phyloP scores from a whole-genome alignment of 1,140 invertebrate species.

The Eriosoma lanigerum region DNA sequence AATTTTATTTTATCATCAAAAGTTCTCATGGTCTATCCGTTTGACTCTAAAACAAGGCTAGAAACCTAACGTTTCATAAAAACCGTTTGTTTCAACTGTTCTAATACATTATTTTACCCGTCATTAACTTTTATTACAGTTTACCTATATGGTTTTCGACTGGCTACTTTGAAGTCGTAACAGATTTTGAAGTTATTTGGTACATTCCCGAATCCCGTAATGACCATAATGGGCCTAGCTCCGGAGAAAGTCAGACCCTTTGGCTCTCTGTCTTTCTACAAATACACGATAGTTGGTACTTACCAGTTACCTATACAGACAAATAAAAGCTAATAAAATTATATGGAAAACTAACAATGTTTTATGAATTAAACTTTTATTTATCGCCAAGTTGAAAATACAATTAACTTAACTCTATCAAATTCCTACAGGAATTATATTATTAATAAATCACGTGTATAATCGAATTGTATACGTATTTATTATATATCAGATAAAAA shows the following conservation, averaged over 20 bases:
- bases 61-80: slow-evolving; percentile 13
- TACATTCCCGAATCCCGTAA: slow-evolving; percentile 20
- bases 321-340: no score
- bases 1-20: not conserved
- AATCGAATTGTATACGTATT: no score
- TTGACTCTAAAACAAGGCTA: not conserved
- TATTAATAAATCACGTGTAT: no score
- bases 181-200: slow-evolving; percentile 31
- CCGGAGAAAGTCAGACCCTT: not conserved
- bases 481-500: no score
- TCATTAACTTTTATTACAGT: slow-evolving; percentile 42
- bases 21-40: not conserved
- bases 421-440: no score
- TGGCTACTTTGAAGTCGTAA: slow-evolving; percentile 34
- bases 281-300: no score
- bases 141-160: slow-evolving; percentile 30
- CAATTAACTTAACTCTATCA: no score
- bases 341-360: no score
- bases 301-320: no score
- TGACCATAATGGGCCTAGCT: slow-evolving; percentile 24
- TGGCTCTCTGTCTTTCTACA: not conserved
- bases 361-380: no score
- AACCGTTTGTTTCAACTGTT: slow-evolving; percentile 22
- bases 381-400: no score
- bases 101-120: slow-evolving; percentile 24